phyloP scores from a whole-genome alignment of 2,113 vertebrate genomes.

The Todiramphus chloris region DNA sequence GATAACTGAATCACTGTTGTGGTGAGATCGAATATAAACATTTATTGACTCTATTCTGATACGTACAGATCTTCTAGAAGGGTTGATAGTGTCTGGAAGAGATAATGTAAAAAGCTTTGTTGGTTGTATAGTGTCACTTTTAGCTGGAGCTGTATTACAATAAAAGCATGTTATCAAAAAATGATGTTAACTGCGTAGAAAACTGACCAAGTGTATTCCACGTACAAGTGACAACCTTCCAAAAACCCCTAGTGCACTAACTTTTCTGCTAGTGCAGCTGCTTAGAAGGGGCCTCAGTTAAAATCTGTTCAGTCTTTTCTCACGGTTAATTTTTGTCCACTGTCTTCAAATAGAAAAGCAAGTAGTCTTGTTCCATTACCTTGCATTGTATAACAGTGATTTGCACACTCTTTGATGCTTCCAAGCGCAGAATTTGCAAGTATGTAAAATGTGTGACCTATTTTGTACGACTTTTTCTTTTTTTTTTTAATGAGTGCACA shows the following conservation, averaged over 20 bases:
- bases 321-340: background rate
- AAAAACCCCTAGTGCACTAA: background rate
- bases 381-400: constrained; percentile 14
- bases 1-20: background rate
- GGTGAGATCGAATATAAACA: constrained; percentile 17
- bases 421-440: constrained; percentile 31
- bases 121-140: background rate
- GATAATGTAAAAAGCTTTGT: background rate
- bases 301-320: background rate
- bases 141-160: background rate
- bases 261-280: background rate
- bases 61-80: background rate
- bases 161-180: background rate
- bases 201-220: background rate
- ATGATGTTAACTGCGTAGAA: background rate
- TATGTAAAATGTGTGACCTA: constrained; percentile 51
- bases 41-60: background rate
- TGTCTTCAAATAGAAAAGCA: background rate
- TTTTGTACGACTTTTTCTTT: background rate
- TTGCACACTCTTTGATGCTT: background rate
- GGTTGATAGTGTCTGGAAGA: background rate
- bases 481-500: constrained; percentile 20
- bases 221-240: background rate
- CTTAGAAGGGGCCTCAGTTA: background rate
- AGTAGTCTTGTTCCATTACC: background rate